phyloP scores from a whole-genome alignment of 1,140 invertebrate genomes.

The Meloidogyne chitwoodi region DNA sequence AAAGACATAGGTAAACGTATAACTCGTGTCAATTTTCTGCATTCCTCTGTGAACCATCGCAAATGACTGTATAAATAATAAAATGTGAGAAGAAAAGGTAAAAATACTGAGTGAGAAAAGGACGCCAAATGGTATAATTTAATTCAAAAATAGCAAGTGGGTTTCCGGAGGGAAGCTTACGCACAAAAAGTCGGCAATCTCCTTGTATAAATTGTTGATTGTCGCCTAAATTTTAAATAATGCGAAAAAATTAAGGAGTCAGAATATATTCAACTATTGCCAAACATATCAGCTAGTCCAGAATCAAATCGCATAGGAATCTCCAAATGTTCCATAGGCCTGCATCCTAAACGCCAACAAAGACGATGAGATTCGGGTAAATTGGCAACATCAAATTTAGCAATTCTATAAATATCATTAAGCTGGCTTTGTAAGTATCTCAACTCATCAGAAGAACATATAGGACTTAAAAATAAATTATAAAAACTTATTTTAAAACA shows the following conservation, averaged over 20 bases:
- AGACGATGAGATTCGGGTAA: not conserved
- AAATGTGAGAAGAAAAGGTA: not conserved
- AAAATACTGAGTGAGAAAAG: constrained; percentile 6
- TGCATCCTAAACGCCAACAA: not conserved
- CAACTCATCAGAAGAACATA: constrained; percentile 1
- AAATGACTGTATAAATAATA: not conserved
- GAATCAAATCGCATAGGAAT: not conserved
- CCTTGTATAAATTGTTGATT: not conserved
- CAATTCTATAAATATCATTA: not conserved
- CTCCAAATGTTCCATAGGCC: not conserved
- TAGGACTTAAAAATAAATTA: not conserved
- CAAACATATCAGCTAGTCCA: not conserved
- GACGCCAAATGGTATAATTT: constrained; percentile 23
- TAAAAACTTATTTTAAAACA: not conserved
- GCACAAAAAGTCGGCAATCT: constrained; percentile 5
- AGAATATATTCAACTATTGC: not conserved
- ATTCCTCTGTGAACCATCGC: constrained; percentile 42
- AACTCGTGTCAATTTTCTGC: constrained; percentile 29
- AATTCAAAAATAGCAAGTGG: constrained; percentile 38
- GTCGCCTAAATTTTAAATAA: not conserved
- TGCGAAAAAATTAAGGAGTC: not conserved
- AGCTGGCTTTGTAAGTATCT: not conserved
- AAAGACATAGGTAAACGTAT: constrained; percentile 27
- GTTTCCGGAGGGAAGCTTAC: constrained; percentile 15
- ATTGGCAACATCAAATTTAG: constrained; percentile 8